Conservation (phyloP, 2,113 vertebrate species). For the Aldabrachelys gigantea region DNA sequence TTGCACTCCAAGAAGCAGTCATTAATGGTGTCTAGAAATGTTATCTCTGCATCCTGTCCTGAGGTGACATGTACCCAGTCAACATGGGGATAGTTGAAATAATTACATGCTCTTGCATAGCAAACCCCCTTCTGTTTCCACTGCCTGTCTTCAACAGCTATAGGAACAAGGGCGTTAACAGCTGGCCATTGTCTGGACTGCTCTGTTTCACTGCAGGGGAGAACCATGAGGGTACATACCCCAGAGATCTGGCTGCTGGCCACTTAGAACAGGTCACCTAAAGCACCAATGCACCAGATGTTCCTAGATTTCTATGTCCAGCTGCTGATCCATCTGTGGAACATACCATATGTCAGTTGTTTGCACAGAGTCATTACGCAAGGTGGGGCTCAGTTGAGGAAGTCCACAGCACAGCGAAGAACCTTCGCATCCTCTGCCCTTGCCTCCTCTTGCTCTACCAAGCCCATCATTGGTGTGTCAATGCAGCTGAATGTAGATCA, state of each 20-base stretch:
- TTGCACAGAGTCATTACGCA: not conserved
- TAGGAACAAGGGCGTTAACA: fast-evolving
- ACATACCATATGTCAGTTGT: fast-evolving
- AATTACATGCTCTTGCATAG: not conserved
- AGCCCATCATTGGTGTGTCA: not conserved
- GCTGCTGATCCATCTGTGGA: not conserved
- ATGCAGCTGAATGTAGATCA: not conserved
- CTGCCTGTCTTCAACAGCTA: too few species aligned
- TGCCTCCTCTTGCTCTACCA: not conserved
- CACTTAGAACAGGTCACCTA: not conserved
- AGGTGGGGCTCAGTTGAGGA: not conserved
- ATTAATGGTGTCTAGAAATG: too few species aligned
- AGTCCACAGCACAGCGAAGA: not conserved
- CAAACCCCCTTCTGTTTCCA: fast-evolving
- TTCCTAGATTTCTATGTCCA: not conserved
- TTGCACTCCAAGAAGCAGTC: too few species aligned
- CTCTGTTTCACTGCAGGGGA: not conserved
- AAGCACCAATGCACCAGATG: not conserved
- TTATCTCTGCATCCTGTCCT: too few species aligned
- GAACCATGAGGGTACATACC: fast-evolving
- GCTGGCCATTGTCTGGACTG: not conserved
- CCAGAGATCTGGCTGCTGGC: not conserved
- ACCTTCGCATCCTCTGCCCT: not conserved
- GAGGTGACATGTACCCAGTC: too few species aligned
- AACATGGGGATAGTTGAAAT: too few species aligned